These are phyloP conservation scores for Halisarca cf. caerulea DNA, from an alignment of 37 sponge, comb jelly and placozoan genomes.

Conservation along the genomic window DNA sequence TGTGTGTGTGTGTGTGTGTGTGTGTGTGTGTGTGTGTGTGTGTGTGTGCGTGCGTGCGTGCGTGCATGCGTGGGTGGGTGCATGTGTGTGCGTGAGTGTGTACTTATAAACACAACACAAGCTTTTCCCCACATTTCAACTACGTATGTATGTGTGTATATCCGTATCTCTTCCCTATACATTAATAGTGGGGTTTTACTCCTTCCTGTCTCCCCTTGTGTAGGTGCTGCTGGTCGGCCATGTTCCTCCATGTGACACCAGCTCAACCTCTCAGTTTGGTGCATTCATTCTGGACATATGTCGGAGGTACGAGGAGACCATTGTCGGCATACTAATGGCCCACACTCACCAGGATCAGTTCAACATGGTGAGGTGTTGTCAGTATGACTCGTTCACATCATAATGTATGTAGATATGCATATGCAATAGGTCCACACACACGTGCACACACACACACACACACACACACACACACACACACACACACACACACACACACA, in stretches of 20 bases:
- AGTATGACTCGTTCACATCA: not conserved
- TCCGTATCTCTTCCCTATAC: too few species aligned
- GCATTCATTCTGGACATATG: conserved; percentile 58
- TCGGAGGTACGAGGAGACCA: conserved; percentile 46
- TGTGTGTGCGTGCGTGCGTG: too few species aligned
- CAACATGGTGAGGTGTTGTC: conserved; percentile 44
- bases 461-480: too few species aligned
- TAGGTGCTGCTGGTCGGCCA: conserved; percentile 77
- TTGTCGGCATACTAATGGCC: conserved; percentile 72
- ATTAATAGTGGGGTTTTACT: not conserved
- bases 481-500: too few species aligned
- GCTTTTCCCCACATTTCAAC: too few species aligned
- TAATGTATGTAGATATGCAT: too few species aligned
- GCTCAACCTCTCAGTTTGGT: conserved; percentile 47
- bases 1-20: not conserved
- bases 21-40: not conserved
- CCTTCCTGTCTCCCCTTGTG: not conserved
- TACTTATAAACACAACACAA: too few species aligned
- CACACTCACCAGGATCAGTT: conserved; percentile 85
- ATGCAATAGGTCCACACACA: too few species aligned
- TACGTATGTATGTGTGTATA: too few species aligned
- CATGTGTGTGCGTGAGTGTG: too few species aligned
- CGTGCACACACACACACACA: too few species aligned
- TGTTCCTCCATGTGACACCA: conserved; percentile 68
- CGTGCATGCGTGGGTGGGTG: too few species aligned